These are phyloP conservation scores for Iselma pallidipennis DNA, from an alignment of 2,888 invertebrate species.

Conservation along the genomic window DNA sequence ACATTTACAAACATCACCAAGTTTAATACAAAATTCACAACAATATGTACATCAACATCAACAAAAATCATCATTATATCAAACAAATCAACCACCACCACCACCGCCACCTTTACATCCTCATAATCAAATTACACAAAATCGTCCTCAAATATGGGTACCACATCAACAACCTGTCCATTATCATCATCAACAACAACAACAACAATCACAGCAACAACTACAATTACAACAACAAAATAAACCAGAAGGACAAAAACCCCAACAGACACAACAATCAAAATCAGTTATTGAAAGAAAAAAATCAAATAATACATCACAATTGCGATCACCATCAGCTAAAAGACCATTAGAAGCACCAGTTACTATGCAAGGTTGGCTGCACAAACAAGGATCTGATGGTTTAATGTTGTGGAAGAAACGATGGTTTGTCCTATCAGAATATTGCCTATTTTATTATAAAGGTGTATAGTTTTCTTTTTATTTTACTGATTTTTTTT, in stretches of 20 bases:
- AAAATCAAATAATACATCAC: constrained; percentile 45
- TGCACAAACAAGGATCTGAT: constrained; percentile 91
- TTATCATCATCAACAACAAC: constrained; percentile 47
- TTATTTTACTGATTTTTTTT: neutral
- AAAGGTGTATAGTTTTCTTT: constrained; percentile 65
- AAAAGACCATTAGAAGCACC: constrained; percentile 83
- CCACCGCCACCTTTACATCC: constrained; percentile 35
- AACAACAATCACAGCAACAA: constrained; percentile 30
- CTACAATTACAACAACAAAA: constrained; percentile 9
- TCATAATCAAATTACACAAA: constrained; percentile 40
- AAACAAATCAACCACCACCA: constrained; percentile 34
- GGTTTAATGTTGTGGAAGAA: constrained; percentile 94
- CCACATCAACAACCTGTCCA: constrained; percentile 46
- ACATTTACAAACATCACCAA: constrained; percentile 40
- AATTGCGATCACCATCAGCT: constrained; percentile 79
- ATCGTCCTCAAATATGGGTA: constrained; percentile 46
- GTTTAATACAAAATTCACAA: constrained; percentile 35
- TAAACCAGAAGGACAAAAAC: neutral
- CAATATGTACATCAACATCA: constrained; percentile 36
- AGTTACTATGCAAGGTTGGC: constrained; percentile 85
- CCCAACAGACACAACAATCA: constrained; percentile 29
- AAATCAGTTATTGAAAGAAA: constrained; percentile 42
- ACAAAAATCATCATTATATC: constrained; percentile 30
- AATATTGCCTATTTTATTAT: constrained; percentile 93
- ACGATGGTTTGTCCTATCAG: constrained; percentile 92